phyloP scores from a whole-genome alignment of 2,113 vertebrate species.

The Dasypus novemcinctus region DNA sequence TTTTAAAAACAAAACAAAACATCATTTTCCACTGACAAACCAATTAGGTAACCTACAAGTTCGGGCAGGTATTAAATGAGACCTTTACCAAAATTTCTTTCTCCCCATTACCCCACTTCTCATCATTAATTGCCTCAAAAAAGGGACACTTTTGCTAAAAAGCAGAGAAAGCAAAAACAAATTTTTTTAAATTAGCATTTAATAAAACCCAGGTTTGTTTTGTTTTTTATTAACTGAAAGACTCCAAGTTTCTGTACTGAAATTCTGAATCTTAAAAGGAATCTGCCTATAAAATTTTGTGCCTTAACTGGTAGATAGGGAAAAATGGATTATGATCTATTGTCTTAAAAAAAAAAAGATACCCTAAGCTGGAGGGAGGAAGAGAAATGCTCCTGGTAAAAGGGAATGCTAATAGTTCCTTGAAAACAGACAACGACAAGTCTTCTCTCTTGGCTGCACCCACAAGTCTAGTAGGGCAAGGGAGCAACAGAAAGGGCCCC shows the following conservation, averaged over 20 bases:
- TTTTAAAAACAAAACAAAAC: too few relatives aligned
- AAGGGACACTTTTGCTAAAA: neutral
- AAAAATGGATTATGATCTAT: neutral
- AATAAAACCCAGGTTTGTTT: neutral
- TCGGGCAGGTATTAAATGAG: neutral
- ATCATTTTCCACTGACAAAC: neutral
- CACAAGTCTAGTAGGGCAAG: neutral
- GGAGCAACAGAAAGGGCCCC: neutral
- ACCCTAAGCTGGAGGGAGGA: neutral
- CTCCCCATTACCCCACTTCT: neutral
- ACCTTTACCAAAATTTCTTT: neutral
- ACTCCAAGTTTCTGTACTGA: neutral
- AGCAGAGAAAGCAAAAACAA: neutral
- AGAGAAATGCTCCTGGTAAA: neutral
- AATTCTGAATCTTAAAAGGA: neutral
- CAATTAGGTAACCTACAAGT: neutral
- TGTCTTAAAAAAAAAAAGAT: neutral
- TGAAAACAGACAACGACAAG: neutral
- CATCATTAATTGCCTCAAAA: neutral
- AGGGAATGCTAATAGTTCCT: neutral
- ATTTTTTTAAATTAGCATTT: too few relatives aligned
- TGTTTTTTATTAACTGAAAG: neutral
- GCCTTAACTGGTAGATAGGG: neutral
- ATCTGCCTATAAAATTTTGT: neutral
- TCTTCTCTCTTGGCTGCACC: neutral